These are phyloP conservation scores for Halictus quadricinctus DNA, from an alignment of 2,888 invertebrate genomes.

Conservation along the genomic window DNA sequence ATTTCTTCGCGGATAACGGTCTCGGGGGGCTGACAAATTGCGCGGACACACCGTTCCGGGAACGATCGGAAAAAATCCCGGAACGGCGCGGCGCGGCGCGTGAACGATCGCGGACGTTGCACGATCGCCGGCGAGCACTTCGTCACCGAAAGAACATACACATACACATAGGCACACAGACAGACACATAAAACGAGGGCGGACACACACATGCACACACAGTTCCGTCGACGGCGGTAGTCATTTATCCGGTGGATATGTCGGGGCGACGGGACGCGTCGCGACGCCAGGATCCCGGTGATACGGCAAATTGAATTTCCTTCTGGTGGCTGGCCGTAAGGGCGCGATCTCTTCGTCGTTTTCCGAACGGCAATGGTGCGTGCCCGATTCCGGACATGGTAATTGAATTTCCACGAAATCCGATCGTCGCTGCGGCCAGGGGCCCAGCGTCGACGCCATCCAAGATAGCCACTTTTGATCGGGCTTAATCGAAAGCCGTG, in stretches of 20 bases:
- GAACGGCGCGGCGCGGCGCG: not conserved
- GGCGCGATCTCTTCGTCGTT: conserved; percentile 32
- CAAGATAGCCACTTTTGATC: conserved; percentile 19
- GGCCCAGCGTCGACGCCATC: not conserved
- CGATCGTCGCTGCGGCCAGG: conserved; percentile 12
- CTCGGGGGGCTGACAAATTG: conserved; percentile 35
- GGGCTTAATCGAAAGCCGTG: conserved; percentile 19
- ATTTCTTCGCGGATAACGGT: conserved; percentile 31
- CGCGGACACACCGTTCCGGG: not conserved
- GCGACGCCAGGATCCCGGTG: conserved; percentile 21
- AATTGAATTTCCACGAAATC: conserved; percentile 54
- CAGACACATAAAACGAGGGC: not conserved
- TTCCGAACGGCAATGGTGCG: conserved; percentile 27
- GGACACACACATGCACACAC: not conserved
- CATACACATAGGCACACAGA: not conserved
- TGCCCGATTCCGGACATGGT: conserved; percentile 39
- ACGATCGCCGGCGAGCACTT: conserved; percentile 39
- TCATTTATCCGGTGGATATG: conserved; percentile 15
- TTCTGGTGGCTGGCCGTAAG: conserved; percentile 44
- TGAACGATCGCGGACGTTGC: conserved; percentile 10
- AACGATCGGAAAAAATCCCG: not conserved
- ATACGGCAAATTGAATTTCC: conserved; percentile 64
- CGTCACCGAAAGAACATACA: conserved; percentile 20
- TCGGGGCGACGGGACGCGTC: conserved; percentile 8
- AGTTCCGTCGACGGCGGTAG: not conserved